phyloP scores from a whole-genome alignment of 2,888 invertebrate genomes.

The Trichacis sp. region DNA sequence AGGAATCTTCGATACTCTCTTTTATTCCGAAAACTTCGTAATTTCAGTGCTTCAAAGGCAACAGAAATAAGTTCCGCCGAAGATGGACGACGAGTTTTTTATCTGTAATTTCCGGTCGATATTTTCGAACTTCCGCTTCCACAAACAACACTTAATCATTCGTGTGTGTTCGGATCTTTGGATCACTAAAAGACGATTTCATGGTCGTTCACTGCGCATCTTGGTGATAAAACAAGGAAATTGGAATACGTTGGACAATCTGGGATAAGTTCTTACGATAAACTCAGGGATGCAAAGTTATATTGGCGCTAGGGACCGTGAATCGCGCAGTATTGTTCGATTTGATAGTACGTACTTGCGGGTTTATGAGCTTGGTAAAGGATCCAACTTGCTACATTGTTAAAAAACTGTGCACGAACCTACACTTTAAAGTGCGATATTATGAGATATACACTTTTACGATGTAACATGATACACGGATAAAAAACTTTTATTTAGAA shows the following conservation, averaged over 20 bases:
- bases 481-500: too few relatives aligned
- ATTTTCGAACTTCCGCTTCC: background rate
- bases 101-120: background rate
- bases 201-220: slow-evolving; percentile 45
- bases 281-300: slow-evolving; percentile 20
- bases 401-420: too few relatives aligned
- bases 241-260: slow-evolving; percentile 24
- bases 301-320: slow-evolving; percentile 19
- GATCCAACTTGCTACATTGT: too few relatives aligned
- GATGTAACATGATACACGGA: too few relatives aligned
- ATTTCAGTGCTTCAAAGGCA: background rate
- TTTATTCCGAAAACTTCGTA: background rate
- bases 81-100: background rate
- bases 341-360: slow-evolving; percentile 28
- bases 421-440: too few relatives aligned
- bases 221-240: slow-evolving; percentile 37
- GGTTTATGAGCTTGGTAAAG: slow-evolving; percentile 9
- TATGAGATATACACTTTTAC: too few relatives aligned
- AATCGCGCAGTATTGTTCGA: slow-evolving; percentile 31
- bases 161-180: slow-evolving; percentile 33
- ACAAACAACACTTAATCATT: slow-evolving; percentile 14
- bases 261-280: slow-evolving; percentile 10
- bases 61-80: background rate
- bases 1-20: background rate
- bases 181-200: slow-evolving; percentile 44